Evolutionary conservation across 2,113 vertebrate species (phyloP).

Genomic region (Hepsetus odoe): DNA sequence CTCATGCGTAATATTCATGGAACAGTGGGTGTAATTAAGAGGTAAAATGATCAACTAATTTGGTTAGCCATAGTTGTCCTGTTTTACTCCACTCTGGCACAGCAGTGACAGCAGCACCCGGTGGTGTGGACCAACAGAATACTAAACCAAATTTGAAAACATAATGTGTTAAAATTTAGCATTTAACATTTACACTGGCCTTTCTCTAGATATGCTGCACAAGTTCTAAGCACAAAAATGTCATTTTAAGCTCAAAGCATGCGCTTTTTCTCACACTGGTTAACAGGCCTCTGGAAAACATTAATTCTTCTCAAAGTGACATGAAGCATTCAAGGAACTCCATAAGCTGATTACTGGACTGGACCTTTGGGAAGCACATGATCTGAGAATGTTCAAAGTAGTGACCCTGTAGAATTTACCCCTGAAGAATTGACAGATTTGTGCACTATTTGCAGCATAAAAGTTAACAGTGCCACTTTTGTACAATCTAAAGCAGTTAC

Average conservation of each 20-base stretch:
- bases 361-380: constrained; percentile 53
- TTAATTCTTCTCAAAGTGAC: constrained; percentile 55
- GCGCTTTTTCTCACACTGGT: constrained; percentile 48
- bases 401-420: constrained; percentile 9
- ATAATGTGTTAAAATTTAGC: constrained; percentile 26
- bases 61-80: neutral
- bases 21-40: neutral
- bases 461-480: neutral
- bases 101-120: neutral
- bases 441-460: neutral
- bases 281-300: constrained; percentile 35
- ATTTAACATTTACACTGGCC: constrained; percentile 3
- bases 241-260: constrained; percentile 18
- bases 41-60: neutral
- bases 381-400: constrained; percentile 51
- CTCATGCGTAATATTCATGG: neutral
- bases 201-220: constrained; percentile 23
- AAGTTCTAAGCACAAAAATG: constrained; percentile 9
- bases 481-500: neutral
- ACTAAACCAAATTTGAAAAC: neutral
- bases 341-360: constrained; percentile 59
- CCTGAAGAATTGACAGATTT: neutral
- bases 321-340: constrained; percentile 58
- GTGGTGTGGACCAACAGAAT: neutral
- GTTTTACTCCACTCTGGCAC: neutral